Conservation (phyloP, 1,140 invertebrate genomes). For the Drosophila virilis region DNA sequence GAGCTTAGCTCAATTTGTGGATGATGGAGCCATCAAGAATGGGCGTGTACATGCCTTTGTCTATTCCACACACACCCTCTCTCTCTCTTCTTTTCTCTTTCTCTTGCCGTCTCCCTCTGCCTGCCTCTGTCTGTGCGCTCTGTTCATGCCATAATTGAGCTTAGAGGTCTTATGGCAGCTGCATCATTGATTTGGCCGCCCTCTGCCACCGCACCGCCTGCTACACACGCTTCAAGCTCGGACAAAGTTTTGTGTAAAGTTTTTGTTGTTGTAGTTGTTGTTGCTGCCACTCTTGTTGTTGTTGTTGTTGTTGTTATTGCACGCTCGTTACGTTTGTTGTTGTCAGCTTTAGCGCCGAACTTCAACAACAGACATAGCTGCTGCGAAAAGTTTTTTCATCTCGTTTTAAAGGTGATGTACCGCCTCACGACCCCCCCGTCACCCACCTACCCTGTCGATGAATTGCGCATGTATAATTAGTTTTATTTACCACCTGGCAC, state of each 20-base stretch:
- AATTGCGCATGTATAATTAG: constrained; percentile 71
- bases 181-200: constrained; percentile 73
- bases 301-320: constrained; percentile 48
- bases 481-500: constrained; percentile 77
- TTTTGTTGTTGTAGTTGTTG: constrained; percentile 48
- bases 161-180: constrained; percentile 75
- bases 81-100: constrained; percentile 12
- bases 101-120: constrained; percentile 1
- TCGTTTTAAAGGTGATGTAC: constrained; percentile 51
- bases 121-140: constrained; percentile 30
- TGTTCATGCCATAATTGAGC: constrained; percentile 68
- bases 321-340: constrained; percentile 23
- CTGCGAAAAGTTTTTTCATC: constrained; percentile 70
- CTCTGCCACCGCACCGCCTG: background rate
- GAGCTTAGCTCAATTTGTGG: constrained; percentile 42
- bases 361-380: constrained; percentile 72
- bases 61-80: constrained; percentile 20
- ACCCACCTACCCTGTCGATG: background rate
- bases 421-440: background rate
- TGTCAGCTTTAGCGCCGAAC: constrained; percentile 52
- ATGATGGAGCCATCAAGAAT: constrained; percentile 60
- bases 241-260: constrained; percentile 63
- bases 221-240: background rate
- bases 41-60: constrained; percentile 30
- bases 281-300: constrained; percentile 50